phyloP scores from a whole-genome alignment of 2,797 vertebrate species.

The Astyanax mexicanus region DNA sequence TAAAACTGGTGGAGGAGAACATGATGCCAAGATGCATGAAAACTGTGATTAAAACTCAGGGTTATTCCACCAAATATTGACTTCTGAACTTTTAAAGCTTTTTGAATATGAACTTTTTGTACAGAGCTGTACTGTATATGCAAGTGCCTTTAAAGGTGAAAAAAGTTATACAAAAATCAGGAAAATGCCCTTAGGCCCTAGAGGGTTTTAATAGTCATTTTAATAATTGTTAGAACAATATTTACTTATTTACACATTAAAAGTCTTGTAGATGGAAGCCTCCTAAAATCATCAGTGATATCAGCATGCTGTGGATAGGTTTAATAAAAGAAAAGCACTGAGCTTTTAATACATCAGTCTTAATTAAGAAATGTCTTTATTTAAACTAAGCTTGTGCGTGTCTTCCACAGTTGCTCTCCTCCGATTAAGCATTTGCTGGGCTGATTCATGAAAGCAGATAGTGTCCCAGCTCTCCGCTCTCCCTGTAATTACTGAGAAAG shows the following conservation, averaged over 20 bases:
- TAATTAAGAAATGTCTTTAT: conserved; percentile 2
- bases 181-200: too few species aligned
- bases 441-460: not conserved
- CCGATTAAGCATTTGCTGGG: conserved; percentile 10
- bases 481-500: conserved; percentile 51
- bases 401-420: not conserved
- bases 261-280: not conserved
- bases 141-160: too few species aligned
- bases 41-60: too few species aligned
- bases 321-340: not conserved
- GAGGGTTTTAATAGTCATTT: too few species aligned
- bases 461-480: conserved; percentile 8
- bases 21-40: too few species aligned
- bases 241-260: not conserved
- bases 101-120: too few species aligned
- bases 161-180: too few species aligned
- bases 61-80: too few species aligned
- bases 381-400: not conserved
- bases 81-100: too few species aligned
- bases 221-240: too few species aligned
- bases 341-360: not conserved
- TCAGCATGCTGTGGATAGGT: not conserved
- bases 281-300: not conserved
- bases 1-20: too few species aligned
- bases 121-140: too few species aligned